Conservation (phyloP, 2,888 invertebrate genomes). For the Eledona agricola region DNA sequence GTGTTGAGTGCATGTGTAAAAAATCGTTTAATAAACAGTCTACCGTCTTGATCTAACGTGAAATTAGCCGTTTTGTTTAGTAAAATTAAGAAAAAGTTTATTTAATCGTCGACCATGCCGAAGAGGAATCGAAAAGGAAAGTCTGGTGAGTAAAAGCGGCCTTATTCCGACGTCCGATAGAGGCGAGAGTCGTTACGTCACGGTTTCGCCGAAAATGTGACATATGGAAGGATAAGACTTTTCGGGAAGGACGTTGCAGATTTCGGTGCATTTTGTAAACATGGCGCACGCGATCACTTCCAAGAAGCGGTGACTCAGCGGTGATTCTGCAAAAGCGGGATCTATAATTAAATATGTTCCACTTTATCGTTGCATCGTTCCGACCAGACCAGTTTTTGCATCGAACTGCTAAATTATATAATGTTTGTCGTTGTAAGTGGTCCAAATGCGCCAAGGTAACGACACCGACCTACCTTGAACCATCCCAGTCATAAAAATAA, state of each 20-base stretch:
- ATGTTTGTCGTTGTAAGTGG: too few relatives aligned
- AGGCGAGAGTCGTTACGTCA: constrained; percentile 23
- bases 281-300: too few relatives aligned
- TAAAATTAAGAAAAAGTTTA: constrained; percentile 62
- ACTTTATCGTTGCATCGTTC: too few relatives aligned
- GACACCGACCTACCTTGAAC: too few relatives aligned
- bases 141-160: constrained; percentile 68
- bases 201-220: constrained; percentile 17
- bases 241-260: constrained; percentile 10
- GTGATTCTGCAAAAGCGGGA: too few relatives aligned
- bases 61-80: constrained; percentile 67
- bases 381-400: too few relatives aligned
- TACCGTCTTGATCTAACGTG: constrained; percentile 81
- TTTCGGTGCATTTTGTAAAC: too few relatives aligned
- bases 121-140: constrained; percentile 81
- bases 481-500: too few relatives aligned
- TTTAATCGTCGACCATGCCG: constrained; percentile 69
- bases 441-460: too few relatives aligned
- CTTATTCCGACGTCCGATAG: constrained; percentile 7
- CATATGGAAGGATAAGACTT: constrained; percentile 11
- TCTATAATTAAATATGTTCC: too few relatives aligned
- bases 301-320: too few relatives aligned
- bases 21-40: constrained; percentile 78
- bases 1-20: constrained; percentile 74
- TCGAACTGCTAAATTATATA: too few relatives aligned